Percentiles rank a stretch among this genome's conserved stretches.
These are phyloP conservation scores for Lanistes nyassanus DNA, from an alignment of 1,140 invertebrate species.

Conservation along the genomic window DNA sequence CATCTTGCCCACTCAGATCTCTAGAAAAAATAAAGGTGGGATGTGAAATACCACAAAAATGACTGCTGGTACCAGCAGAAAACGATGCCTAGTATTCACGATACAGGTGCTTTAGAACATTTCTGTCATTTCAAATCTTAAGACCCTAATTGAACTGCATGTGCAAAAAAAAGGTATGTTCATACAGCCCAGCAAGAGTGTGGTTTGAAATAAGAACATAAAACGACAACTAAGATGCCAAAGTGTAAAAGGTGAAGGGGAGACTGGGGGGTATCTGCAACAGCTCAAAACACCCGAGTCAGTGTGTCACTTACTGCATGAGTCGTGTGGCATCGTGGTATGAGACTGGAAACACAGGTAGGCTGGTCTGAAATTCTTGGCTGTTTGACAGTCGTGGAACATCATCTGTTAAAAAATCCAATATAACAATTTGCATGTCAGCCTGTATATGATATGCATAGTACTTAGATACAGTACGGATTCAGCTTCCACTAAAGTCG, in stretches of 20 bases:
- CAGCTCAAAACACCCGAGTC: background rate
- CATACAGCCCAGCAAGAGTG: too few species aligned
- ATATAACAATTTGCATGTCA: too few species aligned
- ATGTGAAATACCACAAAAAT: background rate
- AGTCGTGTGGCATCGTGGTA: constrained; percentile 63
- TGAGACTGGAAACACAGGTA: constrained; percentile 68
- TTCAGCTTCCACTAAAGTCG: too few species aligned
- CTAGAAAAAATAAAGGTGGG: constrained; percentile 34
- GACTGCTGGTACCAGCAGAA: too few species aligned
- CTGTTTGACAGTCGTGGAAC: constrained; percentile 24
- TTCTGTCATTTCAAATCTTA: too few species aligned
- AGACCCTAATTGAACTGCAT: too few species aligned
- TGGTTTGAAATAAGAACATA: background rate
- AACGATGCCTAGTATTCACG: too few species aligned
- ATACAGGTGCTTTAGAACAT: too few species aligned
- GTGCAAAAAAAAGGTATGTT: too few species aligned
- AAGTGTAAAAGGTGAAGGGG: background rate
- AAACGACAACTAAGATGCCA: background rate
- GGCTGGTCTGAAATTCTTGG: constrained; percentile 49
- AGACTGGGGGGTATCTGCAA: background rate
- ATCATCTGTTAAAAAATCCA: constrained; percentile 35
- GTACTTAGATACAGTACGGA: too few species aligned
- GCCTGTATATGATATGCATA: too few species aligned
- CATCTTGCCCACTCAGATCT: constrained; percentile 52
- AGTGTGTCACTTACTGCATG: constrained; percentile 32